Evolutionary conservation across 2,888 invertebrate genomes (phyloP).

Genomic region (Sthenelais limicola): DNA sequence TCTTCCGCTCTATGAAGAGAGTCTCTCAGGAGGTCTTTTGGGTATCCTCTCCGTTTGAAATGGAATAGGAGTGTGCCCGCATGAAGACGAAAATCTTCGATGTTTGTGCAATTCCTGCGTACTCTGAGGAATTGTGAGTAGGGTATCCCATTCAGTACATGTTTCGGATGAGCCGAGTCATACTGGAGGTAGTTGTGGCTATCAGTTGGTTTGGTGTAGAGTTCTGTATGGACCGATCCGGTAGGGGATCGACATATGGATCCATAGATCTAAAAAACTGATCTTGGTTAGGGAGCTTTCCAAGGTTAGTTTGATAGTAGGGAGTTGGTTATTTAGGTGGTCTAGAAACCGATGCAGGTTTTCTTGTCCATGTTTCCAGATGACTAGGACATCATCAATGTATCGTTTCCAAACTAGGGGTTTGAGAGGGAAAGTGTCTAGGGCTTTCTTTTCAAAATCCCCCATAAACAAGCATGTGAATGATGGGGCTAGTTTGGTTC

Average conservation of each 20-base stretch:
- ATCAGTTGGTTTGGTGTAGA: slow-evolving; percentile 16
- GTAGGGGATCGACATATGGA: background rate
- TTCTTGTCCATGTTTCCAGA: slow-evolving; percentile 7
- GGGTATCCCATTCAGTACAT: background rate
- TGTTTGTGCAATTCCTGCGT: background rate
- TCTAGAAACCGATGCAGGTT: background rate
- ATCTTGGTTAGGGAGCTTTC: background rate
- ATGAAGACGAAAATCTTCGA: slow-evolving; percentile 10
- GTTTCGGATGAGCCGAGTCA: slow-evolving; percentile 1
- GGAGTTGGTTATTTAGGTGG: slow-evolving; percentile 5
- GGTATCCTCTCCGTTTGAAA: too few species aligned
- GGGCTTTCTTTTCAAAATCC: slow-evolving; percentile 1
- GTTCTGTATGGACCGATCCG: background rate
- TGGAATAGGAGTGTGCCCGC: too few species aligned
- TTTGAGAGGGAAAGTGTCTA: background rate
- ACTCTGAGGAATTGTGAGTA: slow-evolving; percentile 8
- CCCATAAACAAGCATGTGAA: slow-evolving; percentile 14
- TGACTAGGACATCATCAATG: slow-evolving; percentile 13
- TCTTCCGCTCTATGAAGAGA: too few species aligned
- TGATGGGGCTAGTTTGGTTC: slow-evolving; percentile 18
- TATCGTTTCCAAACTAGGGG: slow-evolving; percentile 5
- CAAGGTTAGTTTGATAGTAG: slow-evolving; percentile 14
- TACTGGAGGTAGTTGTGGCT: slow-evolving; percentile 17
- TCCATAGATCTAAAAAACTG: background rate
- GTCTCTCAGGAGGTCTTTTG: too few species aligned